These are phyloP conservation scores for Panonychus citri DNA, from an alignment of 1,140 invertebrate genomes.

Conservation along the genomic window DNA sequence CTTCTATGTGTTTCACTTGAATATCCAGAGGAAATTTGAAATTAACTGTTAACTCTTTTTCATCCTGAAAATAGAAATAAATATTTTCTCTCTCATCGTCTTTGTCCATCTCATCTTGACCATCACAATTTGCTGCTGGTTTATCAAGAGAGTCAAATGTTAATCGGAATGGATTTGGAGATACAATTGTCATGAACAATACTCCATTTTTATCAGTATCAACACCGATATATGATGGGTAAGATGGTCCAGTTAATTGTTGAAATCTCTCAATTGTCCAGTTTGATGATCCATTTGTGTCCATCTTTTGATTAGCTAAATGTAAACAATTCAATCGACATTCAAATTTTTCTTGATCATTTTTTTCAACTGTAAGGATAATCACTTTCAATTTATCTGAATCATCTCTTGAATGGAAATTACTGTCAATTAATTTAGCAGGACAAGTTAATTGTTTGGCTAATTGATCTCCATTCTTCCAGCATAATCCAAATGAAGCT, in stretches of 20 bases:
- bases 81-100: background rate
- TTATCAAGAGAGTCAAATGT: background rate
- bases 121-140: background rate
- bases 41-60: background rate
- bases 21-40: background rate
- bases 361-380: background rate
- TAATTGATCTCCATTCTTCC: background rate
- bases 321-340: background rate
- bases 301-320: background rate
- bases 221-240: background rate
- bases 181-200: background rate
- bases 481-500: background rate
- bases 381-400: background rate
- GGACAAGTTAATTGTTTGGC: background rate
- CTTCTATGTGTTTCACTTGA: background rate
- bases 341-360: background rate
- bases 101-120: background rate
- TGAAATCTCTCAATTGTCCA: background rate
- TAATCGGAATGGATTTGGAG: background rate
- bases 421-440: background rate
- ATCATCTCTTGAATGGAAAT: background rate
- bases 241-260: background rate
- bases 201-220: background rate
- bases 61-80: background rate
- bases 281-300: background rate